phyloP scores from a whole-genome alignment of 2,797 vertebrate species.

The Loriculus beryllinus region DNA sequence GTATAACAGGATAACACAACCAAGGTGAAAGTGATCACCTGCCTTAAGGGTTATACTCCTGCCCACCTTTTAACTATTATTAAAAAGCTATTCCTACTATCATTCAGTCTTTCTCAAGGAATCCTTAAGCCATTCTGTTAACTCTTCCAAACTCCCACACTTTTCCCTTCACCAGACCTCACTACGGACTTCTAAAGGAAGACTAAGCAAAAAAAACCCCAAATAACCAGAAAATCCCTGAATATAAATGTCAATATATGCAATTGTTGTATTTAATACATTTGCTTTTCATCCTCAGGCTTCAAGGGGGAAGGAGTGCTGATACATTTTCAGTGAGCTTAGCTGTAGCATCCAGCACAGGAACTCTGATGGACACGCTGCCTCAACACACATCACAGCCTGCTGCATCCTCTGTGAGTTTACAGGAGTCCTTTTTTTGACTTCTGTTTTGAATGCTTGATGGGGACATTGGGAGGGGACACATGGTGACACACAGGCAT shows the following conservation, averaged over 20 bases:
- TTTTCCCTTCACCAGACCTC: background rate
- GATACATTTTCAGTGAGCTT: background rate
- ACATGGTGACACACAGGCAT: background rate
- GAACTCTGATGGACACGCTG: constrained; percentile 30
- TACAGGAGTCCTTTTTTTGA: background rate
- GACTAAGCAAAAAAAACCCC: background rate
- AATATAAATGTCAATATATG: background rate
- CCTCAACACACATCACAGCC: constrained; percentile 14
- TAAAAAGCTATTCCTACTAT: background rate
- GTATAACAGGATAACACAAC: background rate
- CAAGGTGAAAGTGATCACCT: background rate
- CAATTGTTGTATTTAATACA: background rate
- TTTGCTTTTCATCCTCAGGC: background rate
- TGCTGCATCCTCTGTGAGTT: constrained; percentile 68
- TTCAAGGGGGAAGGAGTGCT: background rate
- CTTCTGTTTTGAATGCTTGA: background rate
- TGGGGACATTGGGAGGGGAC: background rate
- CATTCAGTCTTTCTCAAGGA: background rate
- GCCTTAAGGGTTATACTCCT: background rate
- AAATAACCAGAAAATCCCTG: background rate
- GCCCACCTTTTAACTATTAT: background rate
- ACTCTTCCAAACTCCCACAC: background rate
- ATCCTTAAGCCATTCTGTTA: background rate
- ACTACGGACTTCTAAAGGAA: background rate
- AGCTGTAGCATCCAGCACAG: constrained; percentile 36